Percentiles rank a stretch among this genome's conserved stretches.
Evolutionary conservation across 1,140 invertebrate species (phyloP).

Genomic region (Eulimnadia texana): DNA sequence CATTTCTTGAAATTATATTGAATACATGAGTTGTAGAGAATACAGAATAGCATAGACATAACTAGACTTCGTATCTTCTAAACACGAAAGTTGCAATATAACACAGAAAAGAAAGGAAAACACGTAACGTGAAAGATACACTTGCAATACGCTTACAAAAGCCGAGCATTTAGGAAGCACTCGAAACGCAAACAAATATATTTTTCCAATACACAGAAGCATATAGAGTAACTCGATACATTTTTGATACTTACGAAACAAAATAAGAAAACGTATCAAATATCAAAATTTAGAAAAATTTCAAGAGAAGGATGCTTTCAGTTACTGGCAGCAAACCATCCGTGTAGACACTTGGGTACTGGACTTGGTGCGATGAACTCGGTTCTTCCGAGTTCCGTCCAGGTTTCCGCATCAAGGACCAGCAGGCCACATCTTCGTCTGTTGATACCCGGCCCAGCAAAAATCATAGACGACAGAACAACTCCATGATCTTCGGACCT

Average conservation of each 20-base stretch:
- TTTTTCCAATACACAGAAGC: no score
- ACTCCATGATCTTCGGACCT: constrained; percentile 59
- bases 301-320: not conserved
- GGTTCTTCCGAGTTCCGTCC: constrained; percentile 48
- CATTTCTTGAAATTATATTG: no score
- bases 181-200: no score
- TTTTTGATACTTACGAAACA: not conserved
- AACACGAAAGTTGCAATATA: no score
- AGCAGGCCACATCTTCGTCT: constrained; percentile 39
- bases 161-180: no score
- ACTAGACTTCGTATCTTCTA: no score
- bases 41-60: no score
- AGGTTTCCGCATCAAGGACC: constrained; percentile 48
- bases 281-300: not conserved
- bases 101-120: no score
- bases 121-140: no score
- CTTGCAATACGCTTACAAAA: no score
- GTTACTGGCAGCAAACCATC: constrained; percentile 42
- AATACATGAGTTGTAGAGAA: no score
- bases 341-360: constrained; percentile 63
- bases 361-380: constrained; percentile 50
- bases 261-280: not conserved
- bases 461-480: constrained; percentile 50
- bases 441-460: constrained; percentile 40
- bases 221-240: no score